Conservation (phyloP, 2,888 invertebrate species). For the Eupithecia vulgata region DNA sequence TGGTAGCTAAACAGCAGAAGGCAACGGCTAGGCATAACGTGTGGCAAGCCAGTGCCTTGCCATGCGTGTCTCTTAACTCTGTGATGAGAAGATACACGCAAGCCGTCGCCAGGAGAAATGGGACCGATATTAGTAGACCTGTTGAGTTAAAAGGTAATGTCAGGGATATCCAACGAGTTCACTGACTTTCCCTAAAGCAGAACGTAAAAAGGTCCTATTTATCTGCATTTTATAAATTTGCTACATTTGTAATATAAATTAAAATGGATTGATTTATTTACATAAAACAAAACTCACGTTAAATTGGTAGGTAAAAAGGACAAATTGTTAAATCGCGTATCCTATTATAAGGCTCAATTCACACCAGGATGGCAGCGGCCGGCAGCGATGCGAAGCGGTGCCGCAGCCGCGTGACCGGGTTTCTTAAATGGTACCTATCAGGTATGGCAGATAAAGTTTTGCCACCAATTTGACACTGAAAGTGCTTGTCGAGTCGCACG, state of each 20-base stretch:
- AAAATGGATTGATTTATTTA: not conserved
- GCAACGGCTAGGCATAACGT: slow-evolving; percentile 82
- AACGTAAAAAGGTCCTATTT: not conserved
- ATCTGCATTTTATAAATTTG: not conserved
- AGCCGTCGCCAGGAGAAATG: slow-evolving; percentile 80
- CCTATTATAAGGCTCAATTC: too few species aligned
- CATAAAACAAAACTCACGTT: not conserved
- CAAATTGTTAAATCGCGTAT: too few species aligned
- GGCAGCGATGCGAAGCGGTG: not conserved
- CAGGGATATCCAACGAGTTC: not conserved
- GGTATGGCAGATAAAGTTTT: not conserved
- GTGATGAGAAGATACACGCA: slow-evolving; percentile 78
- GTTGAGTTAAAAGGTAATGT: slow-evolving; percentile 18
- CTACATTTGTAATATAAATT: not conserved
- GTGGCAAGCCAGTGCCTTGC: slow-evolving; percentile 83
- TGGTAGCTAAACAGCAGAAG: slow-evolving; percentile 81
- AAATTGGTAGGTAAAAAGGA: not conserved
- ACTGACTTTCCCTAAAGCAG: not conserved
- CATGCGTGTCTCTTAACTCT: slow-evolving; percentile 82
- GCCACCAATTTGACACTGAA: not conserved
- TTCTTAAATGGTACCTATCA: not conserved
- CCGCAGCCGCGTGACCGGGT: not conserved
- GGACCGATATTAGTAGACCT: slow-evolving; percentile 81
- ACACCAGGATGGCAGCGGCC: too few species aligned
- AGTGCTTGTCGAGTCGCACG: too few species aligned